Base-by-base conservation (phyloP, 2,113 vertebrate species). In the Plectropomus leopardus region DNA sequence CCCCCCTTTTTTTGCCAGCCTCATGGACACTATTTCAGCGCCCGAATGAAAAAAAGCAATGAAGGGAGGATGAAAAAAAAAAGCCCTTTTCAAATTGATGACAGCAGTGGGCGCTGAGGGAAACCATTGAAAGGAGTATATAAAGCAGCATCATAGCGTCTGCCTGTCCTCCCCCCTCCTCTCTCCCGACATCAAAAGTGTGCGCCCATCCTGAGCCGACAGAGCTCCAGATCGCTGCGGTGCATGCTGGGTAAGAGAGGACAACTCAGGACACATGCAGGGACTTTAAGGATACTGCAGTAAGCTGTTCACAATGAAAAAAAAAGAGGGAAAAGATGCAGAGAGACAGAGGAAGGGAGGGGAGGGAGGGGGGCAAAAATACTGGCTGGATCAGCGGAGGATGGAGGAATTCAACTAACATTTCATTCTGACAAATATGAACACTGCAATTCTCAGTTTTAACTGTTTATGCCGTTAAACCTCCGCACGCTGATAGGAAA, bases 201-300 rank as follows among this genome's bases (percentile, higher is more conserved):
- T 48, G 76, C 76, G 19, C 78, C 80, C 72, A 69, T 78, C 82
- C 82, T 70, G 76, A 90, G 82, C 89, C 61, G 86, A 89, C 87
- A 88, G 63, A 82, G 89, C 79, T 58, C 78, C 78, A 78, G 80
- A 84, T 88, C 58, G 59, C 78, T 67, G 73, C 78, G 24, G 76
- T 72, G 92, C 87, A 86, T 82, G 72, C 86, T 88, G 93, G 90
- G 88, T 89, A 88, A 72, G 76, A 72, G 77, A 90, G 92, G 89
- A 92, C 91, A 92, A 83, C 80, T 91, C 85, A 92, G 93, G 93
- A 93, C 91, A 94, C 87, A 72, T 17, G 64, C 70, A 75, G 88
- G 85, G 87, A 89, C 86, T 92, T 87, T 93, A 86, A 92, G 92
- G 91, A 92, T 88, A 92, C 88, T 94, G 91, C 91, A 86, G 88